Base-by-base conservation (phyloP, 2,888 invertebrate genomes). In the Chrysina gloriosa region DNA sequence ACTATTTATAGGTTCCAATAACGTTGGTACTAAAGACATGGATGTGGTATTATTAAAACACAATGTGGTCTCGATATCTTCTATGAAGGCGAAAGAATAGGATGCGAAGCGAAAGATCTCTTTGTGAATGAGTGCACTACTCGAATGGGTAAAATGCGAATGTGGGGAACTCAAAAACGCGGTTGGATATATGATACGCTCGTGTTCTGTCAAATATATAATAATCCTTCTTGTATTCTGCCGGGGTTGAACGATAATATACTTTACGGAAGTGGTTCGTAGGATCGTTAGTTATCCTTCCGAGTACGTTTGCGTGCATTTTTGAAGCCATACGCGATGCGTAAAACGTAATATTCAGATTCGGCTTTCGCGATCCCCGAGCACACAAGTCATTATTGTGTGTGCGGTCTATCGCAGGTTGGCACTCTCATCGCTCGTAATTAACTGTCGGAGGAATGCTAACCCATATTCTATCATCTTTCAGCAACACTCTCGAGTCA, bases 401-500 rank as follows among this genome's bases (percentile, higher is more conserved):
- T 69, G 69, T 52, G 67, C 67, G 67, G 72, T 63, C 69, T 71
- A 70, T 69, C 72, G 67, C 68, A 58, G 50, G 66, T 67, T 72
- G 61, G 67, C 72, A 71, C 67, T 68, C 69, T 71, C 70, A 69
- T 70, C 67, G 23, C 23, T 56, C 54, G 69, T 74, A 77, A 77
- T 77, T 77, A 76, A 75, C 74, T 76, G 73, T 73, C 73, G 75
- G 70, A 72, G 74, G 73, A 76, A 75, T 75, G 72, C 74, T 75
- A 74, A 75, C 74, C 69, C 72, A 75, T 73, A 73, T 76, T 75
- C 74, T 75, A 76, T 77, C 76, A 76, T 76, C 76, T 73, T 75
- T 71, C 73, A 73, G 70, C 73, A 72, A 73, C 72, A 74, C 68
- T 64, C 72, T 64, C 71, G 70, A 72, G 66, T 69, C 76, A 75